A percentile compares a stretch with the other conserved stretches of the same genome.
phyloP scores from a whole-genome alignment of 2,797 vertebrate genomes.

The Typhlichthys eigenmanni region DNA sequence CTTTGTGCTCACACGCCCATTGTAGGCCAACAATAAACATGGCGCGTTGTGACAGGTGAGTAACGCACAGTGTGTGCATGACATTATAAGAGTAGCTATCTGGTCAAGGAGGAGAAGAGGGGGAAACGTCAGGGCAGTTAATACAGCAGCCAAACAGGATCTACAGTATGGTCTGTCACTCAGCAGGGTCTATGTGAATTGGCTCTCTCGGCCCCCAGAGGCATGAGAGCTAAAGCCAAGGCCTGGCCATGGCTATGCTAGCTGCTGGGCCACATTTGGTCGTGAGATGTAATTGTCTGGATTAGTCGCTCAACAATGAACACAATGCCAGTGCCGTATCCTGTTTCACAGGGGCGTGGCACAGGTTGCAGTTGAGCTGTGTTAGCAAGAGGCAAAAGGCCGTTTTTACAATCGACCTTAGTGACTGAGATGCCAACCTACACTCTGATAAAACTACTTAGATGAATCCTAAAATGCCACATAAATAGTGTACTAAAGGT shows the following conservation, averaged over 20 bases:
- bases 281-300: conserved; percentile 74
- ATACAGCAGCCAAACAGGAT: conserved; percentile 10
- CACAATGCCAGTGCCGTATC: conserved; percentile 71
- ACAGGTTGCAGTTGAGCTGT: conserved; percentile 40
- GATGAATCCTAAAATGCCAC: not conserved
- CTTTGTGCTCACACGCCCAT: conserved; percentile 62
- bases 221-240: conserved; percentile 50
- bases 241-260: conserved; percentile 49
- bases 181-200: conserved; percentile 18
- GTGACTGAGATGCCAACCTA: not conserved
- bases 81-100: conserved; percentile 42
- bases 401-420: conserved; percentile 37
- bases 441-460: conserved; percentile 10
- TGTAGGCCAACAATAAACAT: conserved; percentile 52
- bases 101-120: not conserved
- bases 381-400: conserved; percentile 40
- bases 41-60: conserved; percentile 61
- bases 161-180: conserved; percentile 18
- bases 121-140: not conserved
- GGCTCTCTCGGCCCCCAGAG: conserved; percentile 30
- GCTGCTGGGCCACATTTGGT: conserved; percentile 67
- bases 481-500: too few relatives aligned
- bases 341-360: conserved; percentile 72
- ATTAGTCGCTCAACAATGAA: conserved; percentile 76
- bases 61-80: conserved; percentile 67